These are phyloP conservation scores for Lagocephalus sceleratus DNA, from an alignment of 2,797 vertebrate species.

Conservation along the genomic window DNA sequence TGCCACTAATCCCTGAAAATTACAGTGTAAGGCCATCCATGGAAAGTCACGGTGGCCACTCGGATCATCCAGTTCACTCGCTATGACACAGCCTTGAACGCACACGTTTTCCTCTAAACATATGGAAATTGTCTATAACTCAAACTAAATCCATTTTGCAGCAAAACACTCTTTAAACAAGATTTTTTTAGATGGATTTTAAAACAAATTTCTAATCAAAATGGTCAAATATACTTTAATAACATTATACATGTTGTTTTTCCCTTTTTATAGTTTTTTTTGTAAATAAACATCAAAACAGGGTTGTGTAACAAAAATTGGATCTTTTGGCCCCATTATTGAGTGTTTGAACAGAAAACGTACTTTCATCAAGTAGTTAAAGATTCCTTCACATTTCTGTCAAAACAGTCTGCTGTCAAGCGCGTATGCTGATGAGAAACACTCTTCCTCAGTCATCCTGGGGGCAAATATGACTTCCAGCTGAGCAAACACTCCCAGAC, in stretches of 20 bases:
- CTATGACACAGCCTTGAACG: constrained; percentile 38
- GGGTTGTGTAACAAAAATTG: constrained; percentile 17
- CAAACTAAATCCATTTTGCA: background rate
- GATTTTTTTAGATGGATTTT: background rate
- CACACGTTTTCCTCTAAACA: constrained; percentile 37
- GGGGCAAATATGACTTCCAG: constrained; percentile 73
- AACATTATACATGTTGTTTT: too few species aligned
- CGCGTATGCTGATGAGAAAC: constrained; percentile 70
- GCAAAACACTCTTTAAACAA: constrained; percentile 20
- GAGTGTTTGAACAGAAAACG: constrained; percentile 61
- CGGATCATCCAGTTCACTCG: constrained; percentile 32
- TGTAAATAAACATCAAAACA: too few species aligned
- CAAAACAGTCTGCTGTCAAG: constrained; percentile 70
- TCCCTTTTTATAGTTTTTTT: too few species aligned
- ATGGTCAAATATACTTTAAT: too few species aligned
- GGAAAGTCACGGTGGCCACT: constrained; percentile 62
- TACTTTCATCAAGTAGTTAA: constrained; percentile 69
- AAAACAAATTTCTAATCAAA: too few species aligned
- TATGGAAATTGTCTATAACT: constrained; percentile 21
- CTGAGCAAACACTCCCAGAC: constrained; percentile 73
- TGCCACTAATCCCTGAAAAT: constrained; percentile 75
- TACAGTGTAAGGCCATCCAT: constrained; percentile 68
- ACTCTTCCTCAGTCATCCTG: constrained; percentile 61
- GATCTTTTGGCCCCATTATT: constrained; percentile 32
- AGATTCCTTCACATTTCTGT: constrained; percentile 68